A percentile compares a stretch with the other conserved stretches of the same genome.
These are phyloP conservation scores for Paramisgurnus dabryanus DNA, from an alignment of 2,113 vertebrate species.

Conservation along the genomic window DNA sequence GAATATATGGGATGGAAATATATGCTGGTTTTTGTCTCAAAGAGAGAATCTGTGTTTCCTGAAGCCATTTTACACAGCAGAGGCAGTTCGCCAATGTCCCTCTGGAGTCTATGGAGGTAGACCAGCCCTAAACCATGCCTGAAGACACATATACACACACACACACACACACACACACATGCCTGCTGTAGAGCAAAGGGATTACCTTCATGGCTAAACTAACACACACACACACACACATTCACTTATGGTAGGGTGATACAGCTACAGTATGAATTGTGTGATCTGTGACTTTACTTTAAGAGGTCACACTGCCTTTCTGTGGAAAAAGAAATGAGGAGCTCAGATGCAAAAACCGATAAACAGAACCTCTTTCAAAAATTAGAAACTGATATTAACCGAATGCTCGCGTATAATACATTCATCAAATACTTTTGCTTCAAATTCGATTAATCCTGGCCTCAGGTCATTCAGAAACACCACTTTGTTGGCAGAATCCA, in stretches of 20 bases:
- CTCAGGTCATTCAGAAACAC: no score
- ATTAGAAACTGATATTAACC: no score
- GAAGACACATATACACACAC: slow-evolving; percentile 59
- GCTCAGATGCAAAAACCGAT: no score
- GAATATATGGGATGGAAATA: slow-evolving; percentile 60
- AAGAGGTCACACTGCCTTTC: neutral
- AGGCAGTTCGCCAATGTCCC: slow-evolving; percentile 68
- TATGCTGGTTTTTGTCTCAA: slow-evolving; percentile 54
- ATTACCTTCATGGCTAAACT: slow-evolving; percentile 58
- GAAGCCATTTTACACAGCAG: slow-evolving; percentile 69
- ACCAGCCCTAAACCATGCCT: slow-evolving; percentile 75
- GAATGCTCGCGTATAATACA: no score
- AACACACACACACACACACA: slow-evolving; percentile 66
- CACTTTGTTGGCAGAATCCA: no score
- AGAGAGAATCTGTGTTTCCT: slow-evolving; percentile 59
- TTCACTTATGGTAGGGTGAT: slow-evolving; percentile 27
- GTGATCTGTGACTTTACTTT: slow-evolving; percentile 2
- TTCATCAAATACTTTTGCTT: no score
- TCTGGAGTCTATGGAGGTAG: slow-evolving; percentile 70
- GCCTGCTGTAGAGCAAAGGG: slow-evolving; percentile 61
- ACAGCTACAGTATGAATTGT: neutral
- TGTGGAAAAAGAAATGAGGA: neutral
- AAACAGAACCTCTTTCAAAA: no score
- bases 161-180: slow-evolving; percentile 59
- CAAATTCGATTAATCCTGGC: no score